Evolutionary conservation across 2,797 vertebrate species (phyloP), one percentile per base, ranked within the genome.

Genomic region (Syngnathus acus): DNA sequence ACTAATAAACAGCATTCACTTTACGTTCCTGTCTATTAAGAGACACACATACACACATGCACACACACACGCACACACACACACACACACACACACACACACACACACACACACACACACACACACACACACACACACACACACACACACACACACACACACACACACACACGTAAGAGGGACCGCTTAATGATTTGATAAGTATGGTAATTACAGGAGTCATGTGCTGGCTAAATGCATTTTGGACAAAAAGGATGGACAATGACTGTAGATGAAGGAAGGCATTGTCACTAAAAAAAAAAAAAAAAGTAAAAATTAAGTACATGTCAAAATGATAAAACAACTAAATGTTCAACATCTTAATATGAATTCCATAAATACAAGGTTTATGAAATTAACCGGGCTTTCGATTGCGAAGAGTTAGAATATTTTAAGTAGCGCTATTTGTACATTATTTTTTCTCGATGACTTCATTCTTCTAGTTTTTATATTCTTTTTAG

Each of bases 11-110:
- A 64, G 62, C 45, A 50, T 72, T 76, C 59, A 66, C 50, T 72
- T 76, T 63, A 81, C 68, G 80, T 81, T 83, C 76, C 71, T 74
- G 60, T 0, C 73, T 55, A 72, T 78, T 70, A 77, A 38, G 70
- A 69, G 65, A 70, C 74, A 64, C 58, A 53, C 43, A 68, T 66
- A 66, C 62, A 51, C 55, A 70, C 64, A 62, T 39, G 70, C 68
- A 70, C 47, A 65, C 69, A n/a, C 58, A 53, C 51, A 69, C 68
- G 65, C 62, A 55, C 50, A 70, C 64, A 62, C 42, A 71, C 68
- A 71, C 51, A 65, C 70, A 23, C 3, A 23, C 45, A 40, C 59
- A 40, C 68, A 69, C 61, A 65, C 68, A 69, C 47, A 23, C 23
- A 23, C 23, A 23, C 23, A 23, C 23, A 23, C 23, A 23, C 23